Evolutionary conservation across 2,797 vertebrate species (phyloP).

Genomic region (Chloroceryle amazona): DNA sequence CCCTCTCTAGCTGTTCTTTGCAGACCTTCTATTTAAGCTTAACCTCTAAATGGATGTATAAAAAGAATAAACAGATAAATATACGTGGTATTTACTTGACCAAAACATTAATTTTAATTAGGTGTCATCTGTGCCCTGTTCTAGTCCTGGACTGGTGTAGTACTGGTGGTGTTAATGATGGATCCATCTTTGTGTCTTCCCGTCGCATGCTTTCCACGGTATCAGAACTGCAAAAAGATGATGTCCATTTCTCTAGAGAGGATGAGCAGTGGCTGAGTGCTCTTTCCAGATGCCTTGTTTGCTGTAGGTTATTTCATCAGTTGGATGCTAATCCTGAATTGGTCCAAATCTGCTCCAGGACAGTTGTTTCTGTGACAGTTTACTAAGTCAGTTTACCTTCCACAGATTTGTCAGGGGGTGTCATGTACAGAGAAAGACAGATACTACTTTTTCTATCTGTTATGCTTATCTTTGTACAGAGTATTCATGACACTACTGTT

Average conservation of each 20-base stretch:
- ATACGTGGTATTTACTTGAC: neutral
- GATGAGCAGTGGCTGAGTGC: neutral
- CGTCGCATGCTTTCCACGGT: neutral
- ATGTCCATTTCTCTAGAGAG: neutral
- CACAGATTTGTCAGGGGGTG: neutral
- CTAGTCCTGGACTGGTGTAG: neutral
- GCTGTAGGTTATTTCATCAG: conserved; percentile 56
- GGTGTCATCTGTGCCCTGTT: neutral
- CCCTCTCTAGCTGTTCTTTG: neutral
- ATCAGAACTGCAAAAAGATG: neutral
- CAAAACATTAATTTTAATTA: neutral
- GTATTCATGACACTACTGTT: conserved; percentile 26
- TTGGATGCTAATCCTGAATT: conserved; percentile 1
- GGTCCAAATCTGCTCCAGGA: conserved; percentile 62
- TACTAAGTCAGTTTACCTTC: neutral
- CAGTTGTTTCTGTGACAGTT: conserved; percentile 63
- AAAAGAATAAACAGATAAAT: neutral
- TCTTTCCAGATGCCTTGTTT: conserved; percentile 22
- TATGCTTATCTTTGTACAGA: conserved; percentile 14
- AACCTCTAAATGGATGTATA: neutral
- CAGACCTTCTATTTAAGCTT: neutral
- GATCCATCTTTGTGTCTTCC: neutral
- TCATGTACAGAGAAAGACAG: neutral
- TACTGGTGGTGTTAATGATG: neutral
- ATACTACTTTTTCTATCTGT: neutral